Base-by-base conservation (phyloP, 1,140 invertebrate species). In the Platorchestia sp. region DNA sequence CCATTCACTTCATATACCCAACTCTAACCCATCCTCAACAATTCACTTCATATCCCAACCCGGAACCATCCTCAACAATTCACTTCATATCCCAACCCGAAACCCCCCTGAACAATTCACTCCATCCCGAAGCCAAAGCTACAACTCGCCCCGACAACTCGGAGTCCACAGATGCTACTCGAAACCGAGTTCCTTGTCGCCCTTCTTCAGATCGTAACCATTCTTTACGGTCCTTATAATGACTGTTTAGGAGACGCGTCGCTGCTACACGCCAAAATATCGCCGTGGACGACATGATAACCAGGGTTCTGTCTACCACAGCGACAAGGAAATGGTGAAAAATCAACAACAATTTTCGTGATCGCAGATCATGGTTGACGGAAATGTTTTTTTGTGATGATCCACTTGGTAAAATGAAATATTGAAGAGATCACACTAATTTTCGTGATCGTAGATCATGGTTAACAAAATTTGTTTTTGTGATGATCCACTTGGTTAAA, bases 221-320 rank as follows among this genome's bases (percentile, higher is more conserved):
- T 90, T 90, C 44, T 42, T 90, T 42, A 90, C 44, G 22, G 41
- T 14, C 87, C 19, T 90, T 42, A 90, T 5, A 90, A 90, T 36
- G 87, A 90, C 87, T 90, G 87, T 90, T 90, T 90, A 90, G 87
- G 87, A 90, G 87, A 90, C 87, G 42, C 87, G 42, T 36, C 22
- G 42, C 41, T 5, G 87, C 10, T 42, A 14, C 87, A 22, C 22
- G 41, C 19, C 41, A 90, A 43, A 90, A 90, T 90, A 90, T 90
- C 44, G 36, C 87, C 87, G 36, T 42, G 19, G 87, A 42, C 87
- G 42, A 90, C 3, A 90, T 45, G 42, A 3, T 42, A 3, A 75
- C 59, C 10, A 75, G 59, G 27, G 27, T 75, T 75, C 59, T 36
- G 27, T 10, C 59, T 75, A 75, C 7, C 14, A 36, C 59, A 75